A percentile compares a stretch with the other conserved stretches of the same genome.
Evolutionary conservation across 2,113 vertebrate species (phyloP).

Genomic region (Ictalurus punctatus): DNA sequence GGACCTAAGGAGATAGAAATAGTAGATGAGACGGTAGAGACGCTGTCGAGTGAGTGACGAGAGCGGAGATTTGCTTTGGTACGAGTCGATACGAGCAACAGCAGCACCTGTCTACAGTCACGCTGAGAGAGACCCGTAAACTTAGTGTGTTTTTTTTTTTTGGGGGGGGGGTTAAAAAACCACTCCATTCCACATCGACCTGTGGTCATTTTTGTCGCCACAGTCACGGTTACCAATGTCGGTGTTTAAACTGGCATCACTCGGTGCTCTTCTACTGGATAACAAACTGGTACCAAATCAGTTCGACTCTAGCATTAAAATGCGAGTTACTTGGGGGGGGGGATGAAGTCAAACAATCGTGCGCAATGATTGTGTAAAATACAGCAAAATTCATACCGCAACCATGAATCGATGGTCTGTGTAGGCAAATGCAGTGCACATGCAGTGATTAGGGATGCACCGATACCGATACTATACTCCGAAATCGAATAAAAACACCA

Average conservation of each 20-base stretch:
- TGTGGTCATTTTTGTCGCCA: neutral
- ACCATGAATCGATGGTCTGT: neutral
- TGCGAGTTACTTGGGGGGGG: neutral
- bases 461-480: neutral
- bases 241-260: neutral
- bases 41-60: neutral
- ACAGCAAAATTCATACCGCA: neutral
- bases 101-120: neutral
- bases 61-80: slow-evolving; percentile 30
- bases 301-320: neutral
- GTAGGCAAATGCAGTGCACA: neutral
- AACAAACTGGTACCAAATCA: neutral
- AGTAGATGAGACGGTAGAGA: slow-evolving; percentile 1
- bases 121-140: neutral
- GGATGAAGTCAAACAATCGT: neutral
- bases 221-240: no score
- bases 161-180: no score
- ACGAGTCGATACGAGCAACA: neutral
- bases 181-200: neutral
- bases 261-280: neutral
- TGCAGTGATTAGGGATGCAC: neutral
- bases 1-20: neutral
- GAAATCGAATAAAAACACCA: neutral
- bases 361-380: neutral
- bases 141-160: neutral